A percentile compares a stretch with the other conserved stretches of the same genome.
Evolutionary conservation across 2,797 vertebrate species (phyloP).

Genomic region (Peromyscus nudipes): DNA sequence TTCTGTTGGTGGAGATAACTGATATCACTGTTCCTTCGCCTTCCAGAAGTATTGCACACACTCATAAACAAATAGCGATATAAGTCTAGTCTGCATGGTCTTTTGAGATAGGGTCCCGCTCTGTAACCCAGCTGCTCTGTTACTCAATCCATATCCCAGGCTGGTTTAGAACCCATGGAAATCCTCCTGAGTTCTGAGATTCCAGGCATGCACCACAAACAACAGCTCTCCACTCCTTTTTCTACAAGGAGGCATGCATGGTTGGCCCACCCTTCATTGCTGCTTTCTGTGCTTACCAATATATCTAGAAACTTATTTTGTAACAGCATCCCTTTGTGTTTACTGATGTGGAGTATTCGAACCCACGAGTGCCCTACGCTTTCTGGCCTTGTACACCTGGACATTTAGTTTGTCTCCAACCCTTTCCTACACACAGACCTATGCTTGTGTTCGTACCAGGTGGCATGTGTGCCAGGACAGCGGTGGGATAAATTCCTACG

Average conservation of each 20-base stretch:
- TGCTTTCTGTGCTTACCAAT: not conserved
- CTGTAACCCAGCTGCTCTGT: not conserved
- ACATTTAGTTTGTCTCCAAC: not conserved
- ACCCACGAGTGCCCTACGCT: not conserved
- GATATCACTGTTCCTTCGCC: not conserved
- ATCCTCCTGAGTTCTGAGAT: not conserved
- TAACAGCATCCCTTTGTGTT: not conserved
- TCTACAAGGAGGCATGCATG: not conserved
- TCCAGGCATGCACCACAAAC: not conserved
- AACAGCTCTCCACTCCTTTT: not conserved
- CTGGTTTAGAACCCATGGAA: not conserved
- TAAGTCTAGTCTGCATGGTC: not conserved
- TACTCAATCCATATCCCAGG: not conserved
- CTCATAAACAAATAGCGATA: not conserved
- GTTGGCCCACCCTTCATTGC: not conserved
- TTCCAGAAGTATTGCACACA: conserved; percentile 2
- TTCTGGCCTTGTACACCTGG: not conserved
- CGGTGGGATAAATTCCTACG: not conserved
- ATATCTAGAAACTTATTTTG: conserved; percentile 6
- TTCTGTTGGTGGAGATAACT: not conserved
- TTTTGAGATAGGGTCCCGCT: not conserved
- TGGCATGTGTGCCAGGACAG: not conserved
- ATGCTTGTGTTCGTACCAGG: not conserved
- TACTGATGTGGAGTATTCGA: not conserved
- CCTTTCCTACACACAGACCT: not conserved